These are phyloP conservation scores for Erpetoichthys calabaricus DNA, from an alignment of 2,797 vertebrate genomes.

Conservation along the genomic window DNA sequence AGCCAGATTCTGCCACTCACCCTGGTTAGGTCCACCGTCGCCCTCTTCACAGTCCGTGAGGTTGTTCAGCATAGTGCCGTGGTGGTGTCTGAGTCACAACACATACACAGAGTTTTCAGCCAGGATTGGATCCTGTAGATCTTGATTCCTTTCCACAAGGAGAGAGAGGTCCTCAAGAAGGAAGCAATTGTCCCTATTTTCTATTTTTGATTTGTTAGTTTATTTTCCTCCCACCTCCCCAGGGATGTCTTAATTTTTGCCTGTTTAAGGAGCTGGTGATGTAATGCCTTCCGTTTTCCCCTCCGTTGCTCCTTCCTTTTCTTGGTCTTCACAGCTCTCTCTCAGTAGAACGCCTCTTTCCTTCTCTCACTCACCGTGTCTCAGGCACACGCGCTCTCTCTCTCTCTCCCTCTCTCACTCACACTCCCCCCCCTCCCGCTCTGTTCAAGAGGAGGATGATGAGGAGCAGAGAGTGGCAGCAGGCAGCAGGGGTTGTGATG, in stretches of 20 bases:
- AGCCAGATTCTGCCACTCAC: conserved; percentile 68
- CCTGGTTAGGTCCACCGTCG: conserved; percentile 81
- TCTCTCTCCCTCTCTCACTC: conserved; percentile 17
- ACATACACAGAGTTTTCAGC: background rate
- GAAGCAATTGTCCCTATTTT: background rate
- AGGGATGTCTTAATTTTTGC: conserved; percentile 14
- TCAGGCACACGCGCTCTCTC: conserved; percentile 6
- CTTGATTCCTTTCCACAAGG: conserved; percentile 6
- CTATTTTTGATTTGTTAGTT: conserved; percentile 15
- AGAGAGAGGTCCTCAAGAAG: background rate
- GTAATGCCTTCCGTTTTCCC: conserved; percentile 23
- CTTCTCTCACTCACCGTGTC: background rate
- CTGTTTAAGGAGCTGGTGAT: conserved; percentile 25
- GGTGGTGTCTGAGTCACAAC: background rate
- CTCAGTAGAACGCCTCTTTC: conserved; percentile 23
- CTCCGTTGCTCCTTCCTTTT: conserved; percentile 11
- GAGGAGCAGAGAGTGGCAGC: conserved; percentile 60
- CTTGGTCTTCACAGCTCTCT: conserved; percentile 21
- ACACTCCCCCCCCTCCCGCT: conserved; percentile 20
- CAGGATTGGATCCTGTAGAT: conserved; percentile 17
- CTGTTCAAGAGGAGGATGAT: conserved; percentile 39
- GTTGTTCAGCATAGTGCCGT: conserved; percentile 86
- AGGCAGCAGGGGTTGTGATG: conserved; percentile 49
- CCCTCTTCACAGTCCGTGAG: conserved; percentile 91
- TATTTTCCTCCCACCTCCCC: conserved; percentile 32